phyloP scores from a whole-genome alignment of 2,888 invertebrate species.

The Cotesia congregata region DNA sequence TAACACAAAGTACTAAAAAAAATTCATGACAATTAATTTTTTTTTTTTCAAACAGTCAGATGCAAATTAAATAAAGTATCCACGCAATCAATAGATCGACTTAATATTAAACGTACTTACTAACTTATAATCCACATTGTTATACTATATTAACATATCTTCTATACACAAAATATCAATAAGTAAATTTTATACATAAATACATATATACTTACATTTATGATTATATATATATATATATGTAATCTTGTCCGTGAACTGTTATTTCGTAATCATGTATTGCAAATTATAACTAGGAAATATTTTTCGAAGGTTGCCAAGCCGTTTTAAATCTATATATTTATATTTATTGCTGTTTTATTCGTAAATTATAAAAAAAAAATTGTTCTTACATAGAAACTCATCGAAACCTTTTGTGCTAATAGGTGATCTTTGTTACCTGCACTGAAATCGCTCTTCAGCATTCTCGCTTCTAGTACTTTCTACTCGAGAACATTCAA shows the following conservation, averaged over 20 bases:
- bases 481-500: not conserved
- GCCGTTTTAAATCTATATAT: slow-evolving; percentile 22
- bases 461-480: slow-evolving; percentile 14
- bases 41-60: not conserved
- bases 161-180: not conserved
- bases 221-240: not conserved
- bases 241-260: slow-evolving; percentile 26
- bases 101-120: not conserved
- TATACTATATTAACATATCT: not conserved
- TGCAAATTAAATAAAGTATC: not conserved
- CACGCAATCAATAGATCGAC: not conserved
- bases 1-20: not conserved
- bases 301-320: slow-evolving; percentile 27
- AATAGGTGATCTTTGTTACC: not conserved
- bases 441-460: slow-evolving; percentile 1
- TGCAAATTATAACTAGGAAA: slow-evolving; percentile 13
- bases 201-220: not conserved
- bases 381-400: not conserved
- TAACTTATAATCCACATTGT: not conserved
- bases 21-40: not conserved
- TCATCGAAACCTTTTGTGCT: not conserved
- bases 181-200: not conserved
- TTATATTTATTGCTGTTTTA: slow-evolving; percentile 10
- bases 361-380: not conserved
- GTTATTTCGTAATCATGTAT: slow-evolving; percentile 24